Base-by-base conservation (phyloP, 2,797 vertebrate species). In the Peromyscus melanophrys region DNA sequence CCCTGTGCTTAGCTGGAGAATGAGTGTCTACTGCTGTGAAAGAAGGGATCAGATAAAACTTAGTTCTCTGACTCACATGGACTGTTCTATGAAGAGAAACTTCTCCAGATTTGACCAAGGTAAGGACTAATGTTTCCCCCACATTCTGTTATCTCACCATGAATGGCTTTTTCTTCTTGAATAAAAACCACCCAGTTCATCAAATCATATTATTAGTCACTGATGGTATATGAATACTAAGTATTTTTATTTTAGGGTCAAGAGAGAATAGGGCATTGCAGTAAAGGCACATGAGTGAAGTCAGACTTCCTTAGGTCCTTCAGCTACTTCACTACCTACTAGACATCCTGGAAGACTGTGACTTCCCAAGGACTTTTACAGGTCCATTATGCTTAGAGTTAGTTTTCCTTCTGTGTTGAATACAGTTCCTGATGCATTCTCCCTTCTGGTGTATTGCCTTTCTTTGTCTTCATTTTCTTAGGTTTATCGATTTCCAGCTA, bases 401-500 rank as follows among this genome's bases (percentile, higher is more conserved):
- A 94, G 63, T 94, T 83, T 95, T 94, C 49, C 27, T 97, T 96
- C 61, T 57, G 11, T 67, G 59, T 67, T 95, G 63, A 90, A 80
- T 67, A 29, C 34, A 81, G 14, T 46, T n/a, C 31, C 21, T 40
- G 69, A 34, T 67, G 14, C 4, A 11, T 34, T 94, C 85, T 89
- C 52, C 63, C 69, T 95, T 85, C 49, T 21, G 57, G 71, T 95
- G 90, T 67, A 92, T 84, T 96, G 93, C 77, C 52, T 73, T 94
- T 67, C n/a, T 76, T 65, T 89, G 89, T 89, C 71, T 96, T 96
- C 73, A 93, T 96, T 94, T 94, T 96, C 91, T 96, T 90, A 96
- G 92, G 43, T 76, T 65, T 46, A 75, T 97, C 96, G 95, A 97
- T 96, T 91, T 95, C n/a, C 90, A 77, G 90, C 90, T 96, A 63